phyloP scores from a whole-genome alignment of 1,140 invertebrate species.

The Riptortus pedestris region DNA sequence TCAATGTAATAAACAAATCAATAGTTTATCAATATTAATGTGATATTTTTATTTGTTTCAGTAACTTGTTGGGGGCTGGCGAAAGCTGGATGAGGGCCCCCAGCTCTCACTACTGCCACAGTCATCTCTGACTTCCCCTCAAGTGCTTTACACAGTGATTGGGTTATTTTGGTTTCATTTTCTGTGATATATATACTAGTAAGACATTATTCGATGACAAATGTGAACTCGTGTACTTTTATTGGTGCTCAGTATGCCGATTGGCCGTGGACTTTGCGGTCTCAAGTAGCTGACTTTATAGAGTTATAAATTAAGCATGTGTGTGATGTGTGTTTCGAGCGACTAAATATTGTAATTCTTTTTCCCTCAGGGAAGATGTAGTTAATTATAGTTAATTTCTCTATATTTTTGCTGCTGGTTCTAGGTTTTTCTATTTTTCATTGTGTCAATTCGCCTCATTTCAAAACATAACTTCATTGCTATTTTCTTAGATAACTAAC shows the following conservation, averaged over 20 bases:
- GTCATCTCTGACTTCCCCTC: constrained; percentile 33
- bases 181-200: constrained; percentile 33
- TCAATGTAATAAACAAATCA: no score
- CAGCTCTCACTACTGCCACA: constrained; percentile 29
- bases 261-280: constrained; percentile 24
- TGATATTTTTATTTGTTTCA: constrained; percentile 15
- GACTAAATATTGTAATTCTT: constrained; percentile 25
- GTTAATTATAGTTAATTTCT: constrained; percentile 22
- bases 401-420: constrained; percentile 27
- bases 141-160: constrained; percentile 36
- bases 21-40: no score
- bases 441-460: constrained; percentile 28
- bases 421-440: constrained; percentile 27
- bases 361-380: constrained; percentile 27
- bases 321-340: constrained; percentile 22
- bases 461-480: constrained; percentile 32
- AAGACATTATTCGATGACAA: constrained; percentile 28
- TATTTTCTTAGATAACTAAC: constrained; percentile 31
- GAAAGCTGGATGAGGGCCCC: constrained; percentile 18
- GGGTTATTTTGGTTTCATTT: constrained; percentile 33
- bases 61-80: constrained; percentile 25
- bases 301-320: constrained; percentile 26
- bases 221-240: constrained; percentile 27
- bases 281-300: constrained; percentile 28
- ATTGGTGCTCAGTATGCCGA: constrained; percentile 33